A percentile compares a stretch with the other conserved stretches of the same genome.
Conservation (phyloP, 2,888 invertebrate genomes). For the Clusia tigrina region DNA sequence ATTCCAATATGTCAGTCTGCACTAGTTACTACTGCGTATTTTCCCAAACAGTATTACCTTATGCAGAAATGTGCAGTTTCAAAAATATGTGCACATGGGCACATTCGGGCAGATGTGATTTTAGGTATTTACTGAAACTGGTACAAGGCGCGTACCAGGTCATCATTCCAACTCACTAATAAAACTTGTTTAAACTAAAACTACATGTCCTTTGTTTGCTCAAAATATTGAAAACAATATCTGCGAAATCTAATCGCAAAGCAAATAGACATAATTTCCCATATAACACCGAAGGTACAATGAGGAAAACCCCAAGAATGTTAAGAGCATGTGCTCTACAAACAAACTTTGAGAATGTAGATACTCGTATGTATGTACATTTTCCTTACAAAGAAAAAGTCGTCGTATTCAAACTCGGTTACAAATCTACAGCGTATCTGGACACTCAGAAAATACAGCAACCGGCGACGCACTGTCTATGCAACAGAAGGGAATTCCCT, state of each 20-base stretch:
- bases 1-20: no score
- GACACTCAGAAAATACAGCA: no score
- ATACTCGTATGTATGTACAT: slow-evolving; percentile 15
- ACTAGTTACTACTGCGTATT: no score
- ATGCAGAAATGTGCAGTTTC: no score
- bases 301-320: slow-evolving; percentile 21
- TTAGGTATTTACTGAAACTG: no score
- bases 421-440: no score
- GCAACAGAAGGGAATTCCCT: slow-evolving; percentile 47
- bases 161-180: slow-evolving; percentile 1
- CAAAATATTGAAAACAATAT: not conserved
- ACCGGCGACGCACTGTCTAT: slow-evolving; percentile 48
- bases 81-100: no score
- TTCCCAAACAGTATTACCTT: no score
- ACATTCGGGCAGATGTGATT: no score
- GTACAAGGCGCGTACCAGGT: not conserved
- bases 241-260: not conserved
- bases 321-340: slow-evolving; percentile 52
- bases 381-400: not conserved
- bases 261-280: not conserved
- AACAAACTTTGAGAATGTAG: slow-evolving; percentile 29
- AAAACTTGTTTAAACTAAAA: slow-evolving; percentile 10
- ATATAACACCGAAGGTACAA: not conserved
- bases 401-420: not conserved
- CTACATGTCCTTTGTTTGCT: not conserved